Percentiles rank a stretch among this genome's conserved stretches.
These are phyloP conservation scores for Hippopotamyrus pictus DNA, from an alignment of 2,797 vertebrate genomes.

Conservation along the genomic window DNA sequence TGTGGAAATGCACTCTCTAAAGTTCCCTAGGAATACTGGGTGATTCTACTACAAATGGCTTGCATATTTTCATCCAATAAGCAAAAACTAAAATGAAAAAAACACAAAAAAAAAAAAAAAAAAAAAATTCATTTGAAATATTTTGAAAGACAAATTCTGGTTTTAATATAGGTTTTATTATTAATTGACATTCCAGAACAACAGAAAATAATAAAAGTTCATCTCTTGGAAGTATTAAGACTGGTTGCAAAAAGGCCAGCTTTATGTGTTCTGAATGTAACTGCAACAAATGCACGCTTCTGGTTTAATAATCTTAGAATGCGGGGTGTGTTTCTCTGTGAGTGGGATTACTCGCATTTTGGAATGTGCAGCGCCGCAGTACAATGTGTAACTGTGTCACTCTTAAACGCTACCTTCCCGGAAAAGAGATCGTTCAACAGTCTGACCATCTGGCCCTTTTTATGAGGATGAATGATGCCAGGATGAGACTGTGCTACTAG, in stretches of 20 bases:
- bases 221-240: background rate
- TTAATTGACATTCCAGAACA: background rate
- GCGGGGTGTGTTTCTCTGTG: background rate
- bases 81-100: background rate
- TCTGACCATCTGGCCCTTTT: background rate
- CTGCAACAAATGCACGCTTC: background rate
- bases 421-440: background rate
- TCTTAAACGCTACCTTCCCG: background rate
- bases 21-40: background rate
- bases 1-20: background rate
- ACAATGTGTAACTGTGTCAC: background rate
- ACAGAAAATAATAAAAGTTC: background rate
- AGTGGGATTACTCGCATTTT: background rate
- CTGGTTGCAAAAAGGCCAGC: background rate
- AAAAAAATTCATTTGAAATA: background rate
- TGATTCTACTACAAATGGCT: background rate
- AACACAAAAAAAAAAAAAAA: background rate
- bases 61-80: background rate
- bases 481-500: background rate
- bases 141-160: background rate
- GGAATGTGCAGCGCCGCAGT: background rate
- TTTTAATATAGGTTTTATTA: background rate
- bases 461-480: background rate
- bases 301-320: background rate
- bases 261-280: background rate